Base-by-base conservation (phyloP, 2,113 vertebrate species). In the Rana temporaria region DNA sequence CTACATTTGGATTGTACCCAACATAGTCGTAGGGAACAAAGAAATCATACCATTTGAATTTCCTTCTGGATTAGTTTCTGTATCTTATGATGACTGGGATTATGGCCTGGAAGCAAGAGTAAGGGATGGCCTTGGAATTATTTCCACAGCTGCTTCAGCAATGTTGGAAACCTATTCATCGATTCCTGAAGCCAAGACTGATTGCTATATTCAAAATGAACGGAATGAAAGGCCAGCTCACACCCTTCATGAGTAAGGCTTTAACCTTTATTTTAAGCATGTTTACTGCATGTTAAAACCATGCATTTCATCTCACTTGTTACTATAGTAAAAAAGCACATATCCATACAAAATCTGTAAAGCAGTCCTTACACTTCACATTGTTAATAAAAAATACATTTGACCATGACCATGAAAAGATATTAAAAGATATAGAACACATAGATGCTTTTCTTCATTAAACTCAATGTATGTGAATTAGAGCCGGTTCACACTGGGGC, bases 1-100 rank as follows among this genome's bases (percentile, higher is more conserved):
- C 73, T 98, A 95, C 92, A 97, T 98, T 92, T 99, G 98, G 98
- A 97, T 99, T 20, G 95, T 99, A 82, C 96, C 98, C 38, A 98
- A 97, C 60, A 85, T 97, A 85, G 96, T 97, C 70, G 95, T 96
- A 0, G 96, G 96, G 19, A 97, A 97, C 91, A 95, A 95, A 1
- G 96, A 98, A 53, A 90, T 96, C 85, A 96, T 93, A 6, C 97
- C 98, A 0, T 94, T 95, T 0, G 93, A 95, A 79, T 98, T 99
- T 87, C 98, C 98, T 0, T 94, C 95, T 0, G 98, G 98, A 69
- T 96, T 99, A 87, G 96, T 99, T 84, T 99, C 98, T 0, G 96
- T 98, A 60, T 96, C 97, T 2, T 99, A 98, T 0, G 97, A 99
- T 0, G 97, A 98, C 88, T 99, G 97, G 98, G 98, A 99, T 94